These are phyloP conservation scores for Lathamus discolor DNA, from an alignment of 2,113 vertebrate genomes.

Conservation along the genomic window DNA sequence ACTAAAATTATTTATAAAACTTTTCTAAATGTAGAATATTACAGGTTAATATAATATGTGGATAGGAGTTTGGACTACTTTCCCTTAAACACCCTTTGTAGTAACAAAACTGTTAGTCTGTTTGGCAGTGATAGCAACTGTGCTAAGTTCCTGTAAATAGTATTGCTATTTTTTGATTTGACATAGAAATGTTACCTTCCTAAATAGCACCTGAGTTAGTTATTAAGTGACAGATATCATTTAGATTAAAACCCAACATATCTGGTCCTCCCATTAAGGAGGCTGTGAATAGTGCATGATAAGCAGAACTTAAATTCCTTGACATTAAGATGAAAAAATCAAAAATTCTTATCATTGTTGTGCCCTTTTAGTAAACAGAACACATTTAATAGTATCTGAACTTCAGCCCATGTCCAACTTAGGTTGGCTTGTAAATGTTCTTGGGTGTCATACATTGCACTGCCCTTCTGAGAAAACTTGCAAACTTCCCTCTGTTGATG, in stretches of 20 bases:
- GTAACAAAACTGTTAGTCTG: not conserved
- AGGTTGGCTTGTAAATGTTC: not conserved
- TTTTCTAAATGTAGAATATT: not conserved
- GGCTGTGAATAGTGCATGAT: not conserved
- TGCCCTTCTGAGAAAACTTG: not conserved
- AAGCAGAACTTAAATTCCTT: not conserved
- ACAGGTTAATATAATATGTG: not conserved
- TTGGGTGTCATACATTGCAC: not conserved
- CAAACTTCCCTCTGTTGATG: not conserved
- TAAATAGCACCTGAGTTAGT: not conserved
- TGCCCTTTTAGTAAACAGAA: not conserved
- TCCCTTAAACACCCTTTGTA: not conserved
- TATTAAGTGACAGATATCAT: not conserved
- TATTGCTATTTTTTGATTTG: not conserved
- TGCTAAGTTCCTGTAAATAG: not conserved
- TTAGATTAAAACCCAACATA: not conserved
- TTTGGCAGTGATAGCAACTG: not conserved
- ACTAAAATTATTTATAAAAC: not conserved
- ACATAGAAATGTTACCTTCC: not conserved
- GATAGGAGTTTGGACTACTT: not conserved
- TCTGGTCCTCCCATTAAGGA: not conserved
- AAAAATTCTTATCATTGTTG: not conserved
- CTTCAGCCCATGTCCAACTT: not conserved
- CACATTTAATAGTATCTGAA: not conserved
- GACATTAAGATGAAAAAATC: not conserved